A percentile compares a stretch with the other conserved stretches of the same genome.
Evolutionary conservation across 64 coral and sea anemone genomes (phyloP).

Genomic region (Orbicella faveolata): DNA sequence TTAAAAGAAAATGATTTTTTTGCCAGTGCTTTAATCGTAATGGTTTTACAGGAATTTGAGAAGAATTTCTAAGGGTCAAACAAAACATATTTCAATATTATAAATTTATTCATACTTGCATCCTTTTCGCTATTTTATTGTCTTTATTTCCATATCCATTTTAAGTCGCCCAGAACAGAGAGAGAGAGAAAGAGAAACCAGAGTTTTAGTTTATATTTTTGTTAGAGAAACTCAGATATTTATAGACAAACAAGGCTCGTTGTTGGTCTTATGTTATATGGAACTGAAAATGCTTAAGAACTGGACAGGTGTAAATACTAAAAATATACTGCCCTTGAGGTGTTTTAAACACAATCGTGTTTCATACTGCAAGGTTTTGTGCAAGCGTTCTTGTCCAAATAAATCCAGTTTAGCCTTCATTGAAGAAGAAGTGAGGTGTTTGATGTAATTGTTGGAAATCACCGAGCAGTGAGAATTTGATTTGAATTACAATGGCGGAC

Average conservation of each 20-base stretch:
- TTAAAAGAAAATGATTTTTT: not conserved
- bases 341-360: constrained; percentile 24
- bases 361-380: constrained; percentile 1
- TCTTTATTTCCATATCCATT: constrained; percentile 33
- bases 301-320: constrained; percentile 42
- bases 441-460: too few species aligned
- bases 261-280: constrained; percentile 19
- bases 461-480: not conserved
- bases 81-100: constrained; percentile 39
- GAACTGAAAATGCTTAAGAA: constrained; percentile 32
- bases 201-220: constrained; percentile 59
- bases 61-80: constrained; percentile 20
- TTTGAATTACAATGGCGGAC: constrained; percentile 27
- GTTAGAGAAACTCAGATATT: constrained; percentile 60
- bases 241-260: constrained; percentile 48
- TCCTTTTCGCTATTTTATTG: constrained; percentile 52
- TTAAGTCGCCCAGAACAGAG: constrained; percentile 29
- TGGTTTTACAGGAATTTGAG: constrained; percentile 19
- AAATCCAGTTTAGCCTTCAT: not conserved
- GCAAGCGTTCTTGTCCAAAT: not conserved
- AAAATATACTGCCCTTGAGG: constrained; percentile 4
- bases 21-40: constrained; percentile 2
- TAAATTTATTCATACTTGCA: constrained; percentile 51
- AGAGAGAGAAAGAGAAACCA: constrained; percentile 15
- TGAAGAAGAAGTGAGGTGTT: not conserved